Evolutionary conservation across 2,888 invertebrate genomes (phyloP), one percentile per base, ranked within the genome.

Genomic region (Neoascia interrupta): DNA sequence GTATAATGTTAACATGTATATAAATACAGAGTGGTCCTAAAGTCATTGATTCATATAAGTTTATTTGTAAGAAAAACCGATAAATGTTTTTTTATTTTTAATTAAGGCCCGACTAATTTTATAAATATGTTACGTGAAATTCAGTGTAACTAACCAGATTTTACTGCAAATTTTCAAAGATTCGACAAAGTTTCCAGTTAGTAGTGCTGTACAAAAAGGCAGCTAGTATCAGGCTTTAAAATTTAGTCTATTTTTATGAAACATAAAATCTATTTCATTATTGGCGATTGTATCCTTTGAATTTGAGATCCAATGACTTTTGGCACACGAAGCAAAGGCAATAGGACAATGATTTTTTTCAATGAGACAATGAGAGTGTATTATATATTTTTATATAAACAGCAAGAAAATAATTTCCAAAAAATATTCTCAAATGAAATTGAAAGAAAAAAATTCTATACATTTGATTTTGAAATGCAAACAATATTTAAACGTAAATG

Each of bases 391-490:
- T 53, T 39, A n/a, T 6, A 6, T 53, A 75, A 64, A 69, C 76
- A 76, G 72, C 76, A 43, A 47, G 26, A 43, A 53, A 39, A 54
- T 6, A 47, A 64, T 70, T 70, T 76, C 19, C 58, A 53, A 34
- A 56, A 68, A 54, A n/a, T 13, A 51, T 23, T 41, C 13, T 15
- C 1, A 26, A 53, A 53, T 5, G 39, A 49, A 53, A 45, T 39
- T 5, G n/a, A n/a, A n/a, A n/a, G n/a, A n/a, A n/a, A 15, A 51
- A 73, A 31, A 43, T 13, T 49, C 45, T 54, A 11, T 64, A 61
- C n/a, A 54, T 66, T 68, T 34, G 18, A 41, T 41, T 23, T 58
- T 28, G 13, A 70, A 72, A 61, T 76, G 76, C 69, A 81, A 70
- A 74, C 69, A 6, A 74, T 75, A 63, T 53, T 45, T 23, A 10